These are phyloP conservation scores for Drosophila neocordata DNA, from an alignment of 1,140 invertebrate genomes.

Conservation along the genomic window DNA sequence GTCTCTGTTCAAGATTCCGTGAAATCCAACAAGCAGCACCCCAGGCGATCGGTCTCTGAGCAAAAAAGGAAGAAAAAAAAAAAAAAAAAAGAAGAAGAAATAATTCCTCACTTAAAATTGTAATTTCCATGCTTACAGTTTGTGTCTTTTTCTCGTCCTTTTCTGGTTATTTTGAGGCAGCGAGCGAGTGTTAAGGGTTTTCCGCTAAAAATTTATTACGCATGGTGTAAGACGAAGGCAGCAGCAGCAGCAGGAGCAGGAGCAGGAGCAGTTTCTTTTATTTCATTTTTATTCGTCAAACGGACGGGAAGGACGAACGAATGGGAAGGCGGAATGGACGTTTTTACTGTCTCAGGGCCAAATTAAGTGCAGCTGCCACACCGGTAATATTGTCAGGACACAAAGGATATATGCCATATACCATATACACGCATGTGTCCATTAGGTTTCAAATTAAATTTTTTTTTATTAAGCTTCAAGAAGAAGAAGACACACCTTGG, in stretches of 20 bases:
- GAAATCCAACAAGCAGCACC: neutral
- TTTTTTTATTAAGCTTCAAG: constrained; percentile 42
- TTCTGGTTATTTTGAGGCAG: constrained; percentile 9
- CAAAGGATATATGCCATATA: constrained; percentile 11
- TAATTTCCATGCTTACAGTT: constrained; percentile 11
- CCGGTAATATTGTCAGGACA: neutral
- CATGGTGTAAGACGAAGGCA: constrained; percentile 30
- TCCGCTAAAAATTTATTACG: constrained; percentile 41
- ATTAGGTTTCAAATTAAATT: constrained; percentile 72
- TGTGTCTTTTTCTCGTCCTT: neutral
- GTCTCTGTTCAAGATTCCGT: constrained; percentile 7
- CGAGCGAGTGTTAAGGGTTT: constrained; percentile 10
- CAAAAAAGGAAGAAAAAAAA: neutral
- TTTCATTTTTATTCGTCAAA: constrained; percentile 42
- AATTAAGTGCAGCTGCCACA: constrained; percentile 71
- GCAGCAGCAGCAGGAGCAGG: too few relatives aligned
- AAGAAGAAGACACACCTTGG: constrained; percentile 14
- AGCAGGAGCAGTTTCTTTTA: constrained; percentile 33
- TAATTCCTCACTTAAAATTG: constrained; percentile 9
- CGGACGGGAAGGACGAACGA: neutral
- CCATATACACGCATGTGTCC: constrained; percentile 59
- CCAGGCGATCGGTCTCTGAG: neutral
- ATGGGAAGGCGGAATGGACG: constrained; percentile 37
- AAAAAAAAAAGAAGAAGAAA: neutral
- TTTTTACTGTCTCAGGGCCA: constrained; percentile 58